Conservation (phyloP, 1,140 invertebrate genomes). For the Drosophila baimaii region DNA sequence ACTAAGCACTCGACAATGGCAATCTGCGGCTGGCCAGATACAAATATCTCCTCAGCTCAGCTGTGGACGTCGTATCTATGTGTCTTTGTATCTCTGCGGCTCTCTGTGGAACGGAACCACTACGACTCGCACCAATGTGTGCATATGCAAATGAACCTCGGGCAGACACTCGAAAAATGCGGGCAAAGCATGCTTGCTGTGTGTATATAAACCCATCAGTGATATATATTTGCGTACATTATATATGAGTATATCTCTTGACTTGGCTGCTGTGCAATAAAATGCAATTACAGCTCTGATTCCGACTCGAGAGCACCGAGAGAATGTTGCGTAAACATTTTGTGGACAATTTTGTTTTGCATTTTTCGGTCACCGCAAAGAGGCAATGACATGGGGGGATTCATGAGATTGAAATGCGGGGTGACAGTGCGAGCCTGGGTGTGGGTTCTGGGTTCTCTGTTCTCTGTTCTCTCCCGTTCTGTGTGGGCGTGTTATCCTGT, state of each 20-base stretch:
- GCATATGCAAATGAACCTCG: conserved; percentile 69
- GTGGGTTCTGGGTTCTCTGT: neutral
- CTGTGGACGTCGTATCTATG: conserved; percentile 8
- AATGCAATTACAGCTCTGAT: conserved; percentile 75
- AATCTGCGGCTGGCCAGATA: conserved; percentile 53
- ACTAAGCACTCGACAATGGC: conserved; percentile 41
- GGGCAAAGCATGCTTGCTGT: conserved; percentile 18
- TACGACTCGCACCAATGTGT: conserved; percentile 29
- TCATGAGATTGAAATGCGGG: conserved; percentile 12
- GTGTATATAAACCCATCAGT: conserved; percentile 22
- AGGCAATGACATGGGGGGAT: conserved; percentile 29
- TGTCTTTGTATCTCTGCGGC: conserved; percentile 26
- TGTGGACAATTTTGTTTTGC: conserved; percentile 72
- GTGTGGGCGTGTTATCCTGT: conserved; percentile 6
- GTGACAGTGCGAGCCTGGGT: neutral
- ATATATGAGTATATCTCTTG: conserved; percentile 36
- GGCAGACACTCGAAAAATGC: conserved; percentile 42
- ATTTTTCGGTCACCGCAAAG: conserved; percentile 46
- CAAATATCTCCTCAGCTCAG: conserved; percentile 52
- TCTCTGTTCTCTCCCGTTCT: neutral
- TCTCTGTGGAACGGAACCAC: conserved; percentile 13
- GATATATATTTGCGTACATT: conserved; percentile 46
- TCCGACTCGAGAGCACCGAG: conserved; percentile 31
- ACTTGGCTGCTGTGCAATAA: conserved; percentile 59
- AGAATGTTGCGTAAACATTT: conserved; percentile 72